Conservation (phyloP, 2,888 invertebrate species). For the Rhimphoctona megacephalus region DNA sequence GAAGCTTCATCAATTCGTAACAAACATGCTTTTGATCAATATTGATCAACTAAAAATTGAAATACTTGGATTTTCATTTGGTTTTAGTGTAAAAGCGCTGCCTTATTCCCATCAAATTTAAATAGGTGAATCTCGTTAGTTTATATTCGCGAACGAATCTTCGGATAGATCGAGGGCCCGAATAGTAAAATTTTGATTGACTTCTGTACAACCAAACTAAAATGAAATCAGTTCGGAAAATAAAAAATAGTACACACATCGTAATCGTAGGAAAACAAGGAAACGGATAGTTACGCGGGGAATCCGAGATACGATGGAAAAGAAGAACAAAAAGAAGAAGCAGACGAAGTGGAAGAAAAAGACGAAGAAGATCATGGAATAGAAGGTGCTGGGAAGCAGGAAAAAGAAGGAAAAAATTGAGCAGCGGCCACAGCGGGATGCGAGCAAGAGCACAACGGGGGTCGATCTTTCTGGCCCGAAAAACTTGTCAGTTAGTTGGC, state of each 20-base stretch:
- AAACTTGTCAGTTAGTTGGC: constrained; percentile 75
- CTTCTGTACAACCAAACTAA: too few species aligned
- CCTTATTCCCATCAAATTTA: too few species aligned
- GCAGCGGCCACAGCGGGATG: constrained; percentile 79
- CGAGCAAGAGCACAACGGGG: constrained; percentile 78
- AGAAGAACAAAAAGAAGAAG: constrained; percentile 58
- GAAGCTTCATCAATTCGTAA: too few species aligned
- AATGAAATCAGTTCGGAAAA: not conserved
- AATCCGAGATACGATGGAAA: constrained; percentile 31
- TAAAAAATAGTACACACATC: not conserved
- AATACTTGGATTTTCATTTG: too few species aligned
- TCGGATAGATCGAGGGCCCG: not conserved
- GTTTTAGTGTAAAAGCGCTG: too few species aligned
- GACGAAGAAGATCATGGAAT: constrained; percentile 66
- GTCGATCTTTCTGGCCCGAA: constrained; percentile 78
- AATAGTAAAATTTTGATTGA: too few species aligned
- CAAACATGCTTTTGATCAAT: too few species aligned
- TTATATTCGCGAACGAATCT: too few species aligned
- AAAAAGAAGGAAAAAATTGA: constrained; percentile 80
- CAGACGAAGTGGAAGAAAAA: constrained; percentile 61
- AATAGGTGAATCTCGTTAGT: too few species aligned
- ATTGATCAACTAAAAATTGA: too few species aligned
- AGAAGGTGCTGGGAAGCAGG: constrained; percentile 68
- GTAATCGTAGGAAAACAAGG: not conserved
- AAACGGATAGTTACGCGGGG: not conserved